Evolutionary conservation across 2,797 vertebrate genomes (phyloP).

Genomic region (Enteromius argenteus): DNA sequence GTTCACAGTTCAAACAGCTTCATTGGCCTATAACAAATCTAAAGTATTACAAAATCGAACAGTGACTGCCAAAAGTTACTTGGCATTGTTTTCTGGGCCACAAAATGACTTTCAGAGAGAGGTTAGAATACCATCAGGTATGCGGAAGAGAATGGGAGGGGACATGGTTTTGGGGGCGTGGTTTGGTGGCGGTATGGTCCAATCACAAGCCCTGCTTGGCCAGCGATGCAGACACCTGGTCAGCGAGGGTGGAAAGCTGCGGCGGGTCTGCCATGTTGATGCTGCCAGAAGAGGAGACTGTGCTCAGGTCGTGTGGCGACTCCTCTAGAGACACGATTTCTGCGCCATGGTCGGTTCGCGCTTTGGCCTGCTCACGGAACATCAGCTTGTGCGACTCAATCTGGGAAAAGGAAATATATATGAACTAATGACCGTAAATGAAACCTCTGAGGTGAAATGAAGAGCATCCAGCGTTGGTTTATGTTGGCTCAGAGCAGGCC

Average conservation of each 20-base stretch:
- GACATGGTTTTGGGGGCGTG: conserved; percentile 16
- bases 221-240: conserved; percentile 96
- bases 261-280: conserved; percentile 95
- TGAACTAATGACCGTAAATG: not conserved
- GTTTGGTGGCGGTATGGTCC: conserved; percentile 29
- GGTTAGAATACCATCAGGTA: conserved; percentile 30
- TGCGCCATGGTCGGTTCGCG: conserved; percentile 97
- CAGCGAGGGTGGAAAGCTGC: conserved; percentile 95
- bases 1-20: conserved; percentile 44
- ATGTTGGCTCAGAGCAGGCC: not conserved
- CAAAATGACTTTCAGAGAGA: conserved; percentile 42
- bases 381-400: conserved; percentile 96
- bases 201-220: conserved; percentile 98
- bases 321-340: conserved; percentile 96
- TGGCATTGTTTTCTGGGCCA: conserved; percentile 38
- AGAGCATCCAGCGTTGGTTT: not conserved
- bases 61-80: conserved; percentile 42
- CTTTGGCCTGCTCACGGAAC: conserved; percentile 96
- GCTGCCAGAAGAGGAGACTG: conserved; percentile 95
- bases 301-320: conserved; percentile 93
- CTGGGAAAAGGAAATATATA: conserved; percentile 70
- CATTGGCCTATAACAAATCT: conserved; percentile 45
- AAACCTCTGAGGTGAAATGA: not conserved
- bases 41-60: conserved; percentile 50
- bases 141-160: conserved; percentile 45